These are phyloP conservation scores for Haplochromis vanheusdeni DNA, from an alignment of 2,113 vertebrate genomes.

Conservation along the genomic window DNA sequence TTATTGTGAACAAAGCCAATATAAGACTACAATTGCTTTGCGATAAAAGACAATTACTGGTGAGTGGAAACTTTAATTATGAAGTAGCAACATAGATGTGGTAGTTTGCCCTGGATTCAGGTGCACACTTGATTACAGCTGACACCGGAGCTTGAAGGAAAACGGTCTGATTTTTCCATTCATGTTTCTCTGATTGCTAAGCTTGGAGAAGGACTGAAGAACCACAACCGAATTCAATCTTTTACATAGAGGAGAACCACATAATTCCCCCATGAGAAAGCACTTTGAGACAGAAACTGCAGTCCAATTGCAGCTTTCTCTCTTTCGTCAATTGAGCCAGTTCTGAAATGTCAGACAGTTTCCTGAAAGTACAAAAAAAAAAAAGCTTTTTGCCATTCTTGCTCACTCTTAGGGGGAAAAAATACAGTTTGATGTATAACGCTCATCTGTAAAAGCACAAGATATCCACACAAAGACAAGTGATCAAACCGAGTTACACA, in stretches of 20 bases:
- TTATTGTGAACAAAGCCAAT: neutral
- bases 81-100: neutral
- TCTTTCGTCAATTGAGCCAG: neutral
- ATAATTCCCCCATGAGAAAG: neutral
- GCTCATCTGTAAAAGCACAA: neutral
- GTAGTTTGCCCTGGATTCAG: neutral
- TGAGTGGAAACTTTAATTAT: neutral
- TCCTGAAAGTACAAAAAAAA: neutral
- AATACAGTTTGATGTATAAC: neutral
- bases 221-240: neutral
- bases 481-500: neutral
- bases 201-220: neutral
- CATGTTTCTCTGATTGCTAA: neutral
- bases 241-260: neutral
- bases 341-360: neutral
- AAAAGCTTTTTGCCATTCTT: neutral
- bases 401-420: neutral
- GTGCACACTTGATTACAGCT: neutral
- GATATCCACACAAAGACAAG: neutral
- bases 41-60: neutral
- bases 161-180: neutral
- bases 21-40: neutral
- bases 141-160: neutral
- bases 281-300: neutral
- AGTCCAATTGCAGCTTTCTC: neutral